Conservation (phyloP, 2,113 vertebrate genomes). For the Bothrops jararaca region DNA sequence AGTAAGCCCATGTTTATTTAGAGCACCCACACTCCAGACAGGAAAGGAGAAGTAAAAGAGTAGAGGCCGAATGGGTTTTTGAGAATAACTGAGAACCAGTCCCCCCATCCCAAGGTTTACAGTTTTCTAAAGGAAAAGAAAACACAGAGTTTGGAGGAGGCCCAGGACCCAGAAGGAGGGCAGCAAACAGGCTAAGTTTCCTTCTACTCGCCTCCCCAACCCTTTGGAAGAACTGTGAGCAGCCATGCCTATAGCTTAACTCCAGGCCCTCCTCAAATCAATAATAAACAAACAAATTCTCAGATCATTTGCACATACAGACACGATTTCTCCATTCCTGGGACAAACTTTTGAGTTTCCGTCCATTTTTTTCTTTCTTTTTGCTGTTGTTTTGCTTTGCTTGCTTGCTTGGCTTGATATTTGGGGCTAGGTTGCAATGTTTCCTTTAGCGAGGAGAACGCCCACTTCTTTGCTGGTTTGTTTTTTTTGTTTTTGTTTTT, state of each 20-base stretch:
- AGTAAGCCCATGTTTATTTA: background rate
- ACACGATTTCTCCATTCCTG: background rate
- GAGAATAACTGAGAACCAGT: background rate
- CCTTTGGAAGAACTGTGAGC: background rate
- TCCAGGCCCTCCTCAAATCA: background rate
- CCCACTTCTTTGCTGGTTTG: background rate
- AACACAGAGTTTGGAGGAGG: background rate
- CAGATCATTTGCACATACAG: background rate
- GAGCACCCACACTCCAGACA: background rate
- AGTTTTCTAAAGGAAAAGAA: background rate
- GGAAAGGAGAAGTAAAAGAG: background rate
- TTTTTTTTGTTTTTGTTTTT: background rate
- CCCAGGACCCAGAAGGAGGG: background rate
- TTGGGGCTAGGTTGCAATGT: background rate
- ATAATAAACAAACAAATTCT: background rate
- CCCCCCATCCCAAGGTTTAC: no score
- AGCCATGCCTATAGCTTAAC: background rate
- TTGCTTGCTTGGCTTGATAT: background rate
- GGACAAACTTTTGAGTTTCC: background rate
- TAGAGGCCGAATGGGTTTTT: background rate
- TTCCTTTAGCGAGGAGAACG: background rate
- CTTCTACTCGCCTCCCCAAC: background rate
- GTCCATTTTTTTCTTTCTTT: fast-evolving
- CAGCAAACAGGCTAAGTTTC: background rate
- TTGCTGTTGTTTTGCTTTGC: background rate